Evolutionary conservation across 2,797 vertebrate genomes (phyloP), one percentile per base, ranked within the genome.

Genomic region (Dromococcyx pavoninus): DNA sequence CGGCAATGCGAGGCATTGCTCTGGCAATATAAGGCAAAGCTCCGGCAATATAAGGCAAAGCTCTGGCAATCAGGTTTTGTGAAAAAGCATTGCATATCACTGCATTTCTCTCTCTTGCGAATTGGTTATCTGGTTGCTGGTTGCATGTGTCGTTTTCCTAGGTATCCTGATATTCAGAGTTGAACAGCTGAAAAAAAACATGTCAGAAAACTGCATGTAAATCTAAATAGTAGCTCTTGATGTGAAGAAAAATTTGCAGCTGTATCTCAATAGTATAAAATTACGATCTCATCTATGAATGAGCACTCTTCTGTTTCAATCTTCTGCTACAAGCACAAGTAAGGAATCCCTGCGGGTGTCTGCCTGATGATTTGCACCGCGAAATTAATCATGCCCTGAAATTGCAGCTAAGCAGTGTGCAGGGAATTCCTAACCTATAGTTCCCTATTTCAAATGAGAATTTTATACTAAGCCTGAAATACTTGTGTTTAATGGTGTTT

Each of bases 311-410:
- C 75, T 74, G 18, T 75, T 93, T 93, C 82, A 78, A 41, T 96
- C 79, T 91, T 54, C 76, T 70, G 25, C 79, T 90, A 75, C 57
- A 73, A 89, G 79, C 56, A 66, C 69, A 54, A 72, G 75, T 43
- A 50, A 89, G 62, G 91, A 94, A 83, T 50, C 87, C 93, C 82
- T 81, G 62, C 2, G 75, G 94, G 54, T 88, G 43, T 86, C 82
- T 93, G 91, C 62, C 72, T 96, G 61, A 54, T 64, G 79, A 94
- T 92, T 94, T 95, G 81, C 86, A 66, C 77, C 0, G 17, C 92
- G 86, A 92, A 96, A 97, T 95, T 94, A 97, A 95, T 95, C 87
- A 92, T 75, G 78, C 72, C 82, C 73, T 94, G 88, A 93, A 96
- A 96, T 84, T 17, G 37, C 76, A 71, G 89, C 92, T 92, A 94